These are phyloP conservation scores for Rambutsinella grinnellia DNA, from an alignment of 2,888 invertebrate species.

Conservation along the genomic window DNA sequence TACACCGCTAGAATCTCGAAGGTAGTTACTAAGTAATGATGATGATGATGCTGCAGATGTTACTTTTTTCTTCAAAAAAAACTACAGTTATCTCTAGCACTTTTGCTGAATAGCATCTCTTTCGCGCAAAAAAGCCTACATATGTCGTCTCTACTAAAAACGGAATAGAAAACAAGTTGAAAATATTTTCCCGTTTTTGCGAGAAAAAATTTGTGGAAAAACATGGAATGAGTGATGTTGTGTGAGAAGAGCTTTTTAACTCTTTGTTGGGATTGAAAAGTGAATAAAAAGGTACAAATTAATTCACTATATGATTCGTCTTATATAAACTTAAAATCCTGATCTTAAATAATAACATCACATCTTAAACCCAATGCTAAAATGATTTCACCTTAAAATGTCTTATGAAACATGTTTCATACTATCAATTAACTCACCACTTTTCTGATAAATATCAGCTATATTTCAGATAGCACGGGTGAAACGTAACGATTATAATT, in stretches of 20 bases:
- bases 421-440: too few relatives aligned
- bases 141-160: conserved; percentile 49
- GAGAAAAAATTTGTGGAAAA: conserved; percentile 24
- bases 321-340: not conserved
- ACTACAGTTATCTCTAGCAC: conserved; percentile 46
- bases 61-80: conserved; percentile 34
- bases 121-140: conserved; percentile 14
- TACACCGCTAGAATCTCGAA: conserved; percentile 2
- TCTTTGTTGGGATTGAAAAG: too few relatives aligned
- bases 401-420: too few relatives aligned
- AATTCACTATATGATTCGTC: not conserved
- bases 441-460: too few relatives aligned
- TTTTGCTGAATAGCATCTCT: conserved; percentile 25
- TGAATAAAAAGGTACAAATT: too few relatives aligned
- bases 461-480: too few relatives aligned
- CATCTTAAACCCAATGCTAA: not conserved
- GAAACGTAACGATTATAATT: too few relatives aligned
- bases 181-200: conserved; percentile 53
- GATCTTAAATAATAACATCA: not conserved
- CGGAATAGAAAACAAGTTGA: conserved; percentile 44
- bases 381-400: conserved; percentile 6
- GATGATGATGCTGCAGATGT: conserved; percentile 10
- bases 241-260: not conserved
- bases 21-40: not conserved
- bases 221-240: not conserved